Evolutionary conservation across 2,113 vertebrate genomes (phyloP).

Genomic region (Phocoena phocoena): DNA sequence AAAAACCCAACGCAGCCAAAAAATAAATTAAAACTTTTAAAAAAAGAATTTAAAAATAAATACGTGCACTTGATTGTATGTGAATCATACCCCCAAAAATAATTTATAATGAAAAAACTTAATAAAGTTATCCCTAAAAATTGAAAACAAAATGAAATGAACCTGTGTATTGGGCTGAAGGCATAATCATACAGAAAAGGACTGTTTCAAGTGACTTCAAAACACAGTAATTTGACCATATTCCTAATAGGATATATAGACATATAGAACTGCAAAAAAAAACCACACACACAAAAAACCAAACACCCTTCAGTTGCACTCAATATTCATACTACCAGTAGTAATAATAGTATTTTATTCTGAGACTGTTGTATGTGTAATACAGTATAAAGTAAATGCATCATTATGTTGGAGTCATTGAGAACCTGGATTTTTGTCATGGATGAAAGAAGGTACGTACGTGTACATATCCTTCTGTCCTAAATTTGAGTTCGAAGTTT

Average conservation of each 20-base stretch:
- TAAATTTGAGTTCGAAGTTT: background rate
- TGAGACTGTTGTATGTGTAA: background rate
- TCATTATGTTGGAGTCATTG: background rate
- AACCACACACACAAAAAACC: background rate
- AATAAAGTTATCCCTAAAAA: background rate
- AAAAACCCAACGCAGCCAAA: no score
- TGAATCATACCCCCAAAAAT: background rate
- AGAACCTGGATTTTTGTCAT: background rate
- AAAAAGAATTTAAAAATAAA: background rate
- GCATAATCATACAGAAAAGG: background rate
- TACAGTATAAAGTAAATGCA: background rate
- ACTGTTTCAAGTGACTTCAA: background rate
- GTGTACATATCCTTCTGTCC: background rate
- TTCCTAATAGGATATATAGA: background rate
- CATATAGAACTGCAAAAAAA: background rate
- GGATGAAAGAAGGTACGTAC: background rate
- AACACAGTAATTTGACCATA: background rate
- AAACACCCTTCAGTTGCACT: background rate
- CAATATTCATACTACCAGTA: background rate
- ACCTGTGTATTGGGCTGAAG: background rate
- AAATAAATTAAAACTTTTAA: no score
- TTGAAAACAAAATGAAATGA: background rate
- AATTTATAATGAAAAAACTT: background rate
- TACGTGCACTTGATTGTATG: background rate
- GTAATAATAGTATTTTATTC: background rate